phyloP scores from a whole-genome alignment of 2,888 invertebrate genomes.

The Cheilosia grossa region DNA sequence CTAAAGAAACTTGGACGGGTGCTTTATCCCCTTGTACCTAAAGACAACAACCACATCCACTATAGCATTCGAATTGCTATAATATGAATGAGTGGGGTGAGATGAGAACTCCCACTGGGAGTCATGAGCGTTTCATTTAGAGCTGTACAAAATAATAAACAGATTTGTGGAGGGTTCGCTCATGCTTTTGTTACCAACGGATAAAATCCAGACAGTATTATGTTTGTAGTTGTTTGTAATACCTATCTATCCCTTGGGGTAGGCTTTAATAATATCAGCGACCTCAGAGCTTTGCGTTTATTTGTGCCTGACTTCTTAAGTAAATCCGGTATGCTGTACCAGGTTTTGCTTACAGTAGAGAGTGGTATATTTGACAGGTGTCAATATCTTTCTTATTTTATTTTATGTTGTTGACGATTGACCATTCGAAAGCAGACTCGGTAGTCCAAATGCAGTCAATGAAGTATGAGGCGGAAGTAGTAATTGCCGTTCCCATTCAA shows the following conservation, averaged over 20 bases:
- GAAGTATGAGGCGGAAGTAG: too few relatives aligned
- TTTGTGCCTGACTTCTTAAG: background rate
- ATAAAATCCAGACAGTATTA: slow-evolving; percentile 38
- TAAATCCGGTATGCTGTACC: background rate
- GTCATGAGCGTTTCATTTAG: slow-evolving; percentile 42
- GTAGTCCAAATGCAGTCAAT: too few relatives aligned
- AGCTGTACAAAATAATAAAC: slow-evolving; percentile 23
- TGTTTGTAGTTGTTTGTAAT: background rate
- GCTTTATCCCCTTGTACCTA: slow-evolving; percentile 27
- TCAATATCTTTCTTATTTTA: too few relatives aligned
- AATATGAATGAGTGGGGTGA: slow-evolving; percentile 43
- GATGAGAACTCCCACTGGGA: slow-evolving; percentile 58
- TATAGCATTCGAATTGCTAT: slow-evolving; percentile 37
- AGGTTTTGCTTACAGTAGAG: background rate
- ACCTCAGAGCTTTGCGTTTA: background rate
- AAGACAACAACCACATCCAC: slow-evolving; percentile 31
- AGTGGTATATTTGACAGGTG: background rate
- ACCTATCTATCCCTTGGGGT: background rate
- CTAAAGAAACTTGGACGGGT: slow-evolving; percentile 19
- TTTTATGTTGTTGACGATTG: too few relatives aligned
- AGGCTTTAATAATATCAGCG: background rate
- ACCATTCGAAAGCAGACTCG: too few relatives aligned
- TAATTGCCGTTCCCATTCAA: too few relatives aligned
- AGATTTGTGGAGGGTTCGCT: slow-evolving; percentile 22
- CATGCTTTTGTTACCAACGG: slow-evolving; percentile 20